Evolutionary conservation across 2,888 invertebrate species (phyloP), one percentile per base, ranked within the genome.

Genomic region (Troglohyphantes excavatus): DNA sequence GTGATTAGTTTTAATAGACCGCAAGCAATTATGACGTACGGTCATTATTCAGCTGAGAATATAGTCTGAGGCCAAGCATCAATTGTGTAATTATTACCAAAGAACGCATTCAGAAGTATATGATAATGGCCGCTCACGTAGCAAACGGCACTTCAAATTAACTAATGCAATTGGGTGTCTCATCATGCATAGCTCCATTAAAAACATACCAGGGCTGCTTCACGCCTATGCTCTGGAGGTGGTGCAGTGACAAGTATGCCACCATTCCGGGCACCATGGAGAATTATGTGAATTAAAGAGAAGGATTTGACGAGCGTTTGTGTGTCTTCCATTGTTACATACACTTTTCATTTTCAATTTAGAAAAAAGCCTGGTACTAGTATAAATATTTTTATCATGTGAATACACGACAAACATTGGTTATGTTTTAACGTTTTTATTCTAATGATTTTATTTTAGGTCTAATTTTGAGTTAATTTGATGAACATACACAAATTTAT

Each of bases 91-190:
- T 83, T 84, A 75, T 73, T 75, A 53, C 65, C 65, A 84, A 75
- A 65, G 67, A 84, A 84, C 65, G 46, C 39, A 63, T 72, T 68
- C 61, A 23, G 78, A 65, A 78, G 33, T 33, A 43, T 21, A 46
- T 27, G 61, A 33, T 39, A 70, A 72, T 82, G 72, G 39, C 59
- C 39, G 21, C 59, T 70, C 82, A 82, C 70, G 82, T 70, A 82
- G 39, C 26, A 82, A 70, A 23, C 82, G 61, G 61, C 70, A 72
- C 29, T 75, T 65, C 73, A 73, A 75, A 84, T 84, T 84, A 84
- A 73, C 84, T 84, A 84, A 84, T 84, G 84, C 73, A 65, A 84
- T 75, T 72, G 39, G 83, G 61, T 72, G 61, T 61, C 72, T 84
- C 53, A 46, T 84, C 84, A 63, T 75, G 73, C 84, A 53, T 46